Conservation (phyloP, 2,888 invertebrate species). For the Epinotia nisella region DNA sequence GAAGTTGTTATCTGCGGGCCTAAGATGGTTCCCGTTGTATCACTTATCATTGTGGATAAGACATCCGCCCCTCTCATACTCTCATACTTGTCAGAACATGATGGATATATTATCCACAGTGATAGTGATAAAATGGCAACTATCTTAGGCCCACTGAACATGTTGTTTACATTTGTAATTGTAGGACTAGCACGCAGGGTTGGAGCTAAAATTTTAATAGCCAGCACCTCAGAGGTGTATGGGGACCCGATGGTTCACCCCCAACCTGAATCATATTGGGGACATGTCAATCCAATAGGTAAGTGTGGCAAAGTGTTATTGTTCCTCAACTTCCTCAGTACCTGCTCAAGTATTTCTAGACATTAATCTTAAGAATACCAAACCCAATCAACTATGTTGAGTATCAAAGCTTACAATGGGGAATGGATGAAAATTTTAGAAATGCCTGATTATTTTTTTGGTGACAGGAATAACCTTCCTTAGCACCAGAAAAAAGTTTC, state of each 20-base stretch:
- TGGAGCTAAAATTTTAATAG: constrained; percentile 96
- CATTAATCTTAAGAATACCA: not conserved
- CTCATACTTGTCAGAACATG: no score
- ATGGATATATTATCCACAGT: no score
- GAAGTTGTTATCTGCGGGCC: not conserved
- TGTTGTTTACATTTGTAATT: constrained; percentile 48
- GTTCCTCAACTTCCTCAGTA: no score
- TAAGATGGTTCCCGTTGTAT: no score
- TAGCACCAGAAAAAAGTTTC: no score
- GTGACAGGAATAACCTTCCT: no score
- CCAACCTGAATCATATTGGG: constrained; percentile 99
- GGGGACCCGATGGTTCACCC: constrained; percentile 99
- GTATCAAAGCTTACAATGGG: no score
- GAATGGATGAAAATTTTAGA: no score
- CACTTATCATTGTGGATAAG: no score
- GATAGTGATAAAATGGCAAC: no score
- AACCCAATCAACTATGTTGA: not conserved
- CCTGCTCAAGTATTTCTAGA: not conserved
- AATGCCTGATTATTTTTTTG: no score
- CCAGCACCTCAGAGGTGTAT: constrained; percentile 99
- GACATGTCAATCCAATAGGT: constrained; percentile 99
- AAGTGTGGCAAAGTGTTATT: constrained; percentile 47
- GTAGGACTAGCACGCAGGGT: constrained; percentile 95
- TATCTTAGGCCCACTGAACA: not conserved
- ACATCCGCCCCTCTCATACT: no score